phyloP scores from a whole-genome alignment of 2,797 vertebrate species.

The Syngnathus rostellatus region DNA sequence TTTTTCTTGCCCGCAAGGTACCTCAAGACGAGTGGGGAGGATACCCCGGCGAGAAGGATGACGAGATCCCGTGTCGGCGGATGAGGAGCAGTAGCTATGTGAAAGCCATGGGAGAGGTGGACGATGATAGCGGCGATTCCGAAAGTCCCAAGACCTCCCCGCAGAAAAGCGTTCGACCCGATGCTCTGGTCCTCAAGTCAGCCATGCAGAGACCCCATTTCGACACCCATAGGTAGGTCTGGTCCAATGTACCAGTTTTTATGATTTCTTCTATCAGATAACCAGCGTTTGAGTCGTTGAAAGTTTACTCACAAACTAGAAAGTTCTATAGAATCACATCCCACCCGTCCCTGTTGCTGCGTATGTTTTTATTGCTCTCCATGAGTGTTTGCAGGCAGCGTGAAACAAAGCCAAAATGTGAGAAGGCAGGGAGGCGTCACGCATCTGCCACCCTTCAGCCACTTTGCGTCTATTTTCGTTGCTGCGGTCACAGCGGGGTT shows the following conservation, averaged over 20 bases:
- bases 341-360: neutral
- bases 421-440: slow-evolving; percentile 22
- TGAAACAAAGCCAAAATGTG: slow-evolving; percentile 25
- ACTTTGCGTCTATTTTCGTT: slow-evolving; percentile 29
- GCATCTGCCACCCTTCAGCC: slow-evolving; percentile 22
- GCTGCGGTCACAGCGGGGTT: slow-evolving; percentile 34
- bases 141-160: slow-evolving; percentile 91
- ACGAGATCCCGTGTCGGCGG: slow-evolving; percentile 93
- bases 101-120: slow-evolving; percentile 95
- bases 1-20: slow-evolving; percentile 67
- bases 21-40: slow-evolving; percentile 97
- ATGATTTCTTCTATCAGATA: neutral
- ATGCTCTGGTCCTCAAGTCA: slow-evolving; percentile 86
- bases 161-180: slow-evolving; percentile 76
- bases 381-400: slow-evolving; percentile 29
- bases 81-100: slow-evolving; percentile 99
- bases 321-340: slow-evolving; percentile 1
- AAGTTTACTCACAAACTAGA: neutral
- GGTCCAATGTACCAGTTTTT: neutral
- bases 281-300: neutral
- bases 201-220: slow-evolving; percentile 83
- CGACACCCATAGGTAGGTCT: slow-evolving; percentile 85
- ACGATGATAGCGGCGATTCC: slow-evolving; percentile 90
- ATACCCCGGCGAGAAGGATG: slow-evolving; percentile 85
- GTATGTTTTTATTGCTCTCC: slow-evolving; percentile 14